Evolutionary conservation across 2,888 invertebrate species (phyloP).

Genomic region (Tribolium freemani): DNA sequence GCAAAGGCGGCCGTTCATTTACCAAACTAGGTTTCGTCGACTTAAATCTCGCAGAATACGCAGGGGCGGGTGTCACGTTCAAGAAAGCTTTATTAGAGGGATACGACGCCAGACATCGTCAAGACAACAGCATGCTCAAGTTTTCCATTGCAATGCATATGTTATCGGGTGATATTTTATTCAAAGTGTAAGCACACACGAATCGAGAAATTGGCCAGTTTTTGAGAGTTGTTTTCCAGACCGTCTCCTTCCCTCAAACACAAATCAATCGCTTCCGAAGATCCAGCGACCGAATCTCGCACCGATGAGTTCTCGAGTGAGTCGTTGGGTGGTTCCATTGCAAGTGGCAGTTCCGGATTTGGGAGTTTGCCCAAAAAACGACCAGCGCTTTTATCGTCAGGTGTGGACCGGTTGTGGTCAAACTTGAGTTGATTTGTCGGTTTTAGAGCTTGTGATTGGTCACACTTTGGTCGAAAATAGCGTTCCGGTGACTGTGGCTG

Average conservation of each 20-base stretch:
- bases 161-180: conserved; percentile 95
- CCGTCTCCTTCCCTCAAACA: conserved; percentile 71
- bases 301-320: conserved; percentile 72
- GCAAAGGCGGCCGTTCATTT: conserved; percentile 87
- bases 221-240: conserved; percentile 63
- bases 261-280: conserved; percentile 62
- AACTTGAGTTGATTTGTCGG: neutral
- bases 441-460: conserved; percentile 63
- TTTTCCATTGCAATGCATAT: conserved; percentile 94
- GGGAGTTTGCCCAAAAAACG: conserved; percentile 86
- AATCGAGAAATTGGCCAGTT: neutral
- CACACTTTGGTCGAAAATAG: conserved; percentile 62
- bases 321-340: conserved; percentile 74
- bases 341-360: conserved; percentile 87
- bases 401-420: conserved; percentile 55
- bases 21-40: conserved; percentile 98
- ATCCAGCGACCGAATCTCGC: conserved; percentile 67
- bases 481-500: conserved; percentile 52
- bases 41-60: conserved; percentile 96
- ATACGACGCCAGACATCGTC: conserved; percentile 91
- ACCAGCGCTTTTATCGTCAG: conserved; percentile 73
- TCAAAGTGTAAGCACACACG: conserved; percentile 87
- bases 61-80: conserved; percentile 90
- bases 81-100: conserved; percentile 94
- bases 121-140: conserved; percentile 96